phyloP scores from a whole-genome alignment of 2,888 invertebrate species.

The Trachelus stipa region DNA sequence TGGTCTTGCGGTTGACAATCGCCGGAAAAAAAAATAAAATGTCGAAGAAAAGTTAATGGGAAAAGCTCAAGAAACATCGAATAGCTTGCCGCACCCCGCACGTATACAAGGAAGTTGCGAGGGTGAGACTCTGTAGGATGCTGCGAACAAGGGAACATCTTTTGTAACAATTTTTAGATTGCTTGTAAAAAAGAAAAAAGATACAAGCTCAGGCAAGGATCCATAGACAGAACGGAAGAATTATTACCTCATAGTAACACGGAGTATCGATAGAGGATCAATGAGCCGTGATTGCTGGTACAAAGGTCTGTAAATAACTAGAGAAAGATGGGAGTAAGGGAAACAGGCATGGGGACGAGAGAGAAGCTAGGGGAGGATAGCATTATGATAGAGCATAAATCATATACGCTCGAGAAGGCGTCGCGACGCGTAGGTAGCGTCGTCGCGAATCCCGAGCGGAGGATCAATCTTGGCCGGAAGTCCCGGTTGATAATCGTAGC shows the following conservation, averaged over 20 bases:
- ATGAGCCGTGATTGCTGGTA: background rate
- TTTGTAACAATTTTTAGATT: background rate
- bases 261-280: background rate
- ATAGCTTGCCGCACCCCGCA: background rate
- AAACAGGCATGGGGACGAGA: background rate
- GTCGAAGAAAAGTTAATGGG: background rate
- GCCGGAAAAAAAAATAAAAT: background rate
- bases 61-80: background rate
- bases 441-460: background rate
- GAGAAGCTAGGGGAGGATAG: no score
- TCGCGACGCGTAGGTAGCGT: background rate
- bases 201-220: background rate
- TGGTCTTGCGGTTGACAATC: background rate
- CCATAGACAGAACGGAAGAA: background rate
- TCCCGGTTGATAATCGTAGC: conserved; percentile 15
- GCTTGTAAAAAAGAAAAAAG: background rate
- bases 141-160: background rate
- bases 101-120: background rate
- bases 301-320: background rate
- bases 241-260: background rate
- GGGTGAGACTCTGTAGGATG: background rate
- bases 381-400: background rate
- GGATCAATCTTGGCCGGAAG: conserved; percentile 12
- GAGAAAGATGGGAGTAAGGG: background rate
- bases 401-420: background rate